phyloP scores from a whole-genome alignment of 2,888 invertebrate species.

The Cremastinae sp. region DNA sequence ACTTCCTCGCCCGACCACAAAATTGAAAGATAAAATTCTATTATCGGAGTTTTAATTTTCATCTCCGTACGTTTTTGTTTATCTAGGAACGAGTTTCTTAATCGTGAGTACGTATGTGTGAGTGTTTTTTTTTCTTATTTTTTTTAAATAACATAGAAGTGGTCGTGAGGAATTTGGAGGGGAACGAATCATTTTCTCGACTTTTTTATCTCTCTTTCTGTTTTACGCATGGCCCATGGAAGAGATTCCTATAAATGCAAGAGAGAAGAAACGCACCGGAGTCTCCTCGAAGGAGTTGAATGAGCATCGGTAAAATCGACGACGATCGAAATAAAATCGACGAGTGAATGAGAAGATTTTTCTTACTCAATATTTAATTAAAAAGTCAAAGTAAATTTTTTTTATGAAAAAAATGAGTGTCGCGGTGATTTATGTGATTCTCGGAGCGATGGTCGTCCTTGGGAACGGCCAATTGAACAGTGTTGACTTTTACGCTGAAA shows the following conservation, averaged over 20 bases:
- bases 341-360: not conserved
- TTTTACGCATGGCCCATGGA: not conserved
- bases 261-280: constrained; percentile 26
- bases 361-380: not conserved
- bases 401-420: constrained; percentile 34
- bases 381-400: not conserved
- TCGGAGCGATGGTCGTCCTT: constrained; percentile 47
- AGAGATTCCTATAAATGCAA: constrained; percentile 54
- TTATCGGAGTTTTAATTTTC: not conserved
- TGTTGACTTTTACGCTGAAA: constrained; percentile 62
- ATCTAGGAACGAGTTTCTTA: not conserved
- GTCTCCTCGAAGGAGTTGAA: too few relatives aligned
- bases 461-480: constrained; percentile 23
- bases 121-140: not conserved
- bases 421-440: constrained; percentile 17
- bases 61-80: constrained; percentile 23
- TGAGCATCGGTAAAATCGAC: constrained; percentile 35
- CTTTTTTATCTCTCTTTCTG: constrained; percentile 15
- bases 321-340: constrained; percentile 36
- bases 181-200: constrained; percentile 32
- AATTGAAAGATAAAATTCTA: constrained; percentile 18
- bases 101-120: not conserved
- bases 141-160: not conserved
- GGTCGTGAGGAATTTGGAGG: constrained; percentile 35
- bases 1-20: constrained; percentile 34